A percentile compares a stretch with the other conserved stretches of the same genome.
phyloP scores from a whole-genome alignment of 2,888 invertebrate genomes.

The Anoplius nigerrimus region DNA sequence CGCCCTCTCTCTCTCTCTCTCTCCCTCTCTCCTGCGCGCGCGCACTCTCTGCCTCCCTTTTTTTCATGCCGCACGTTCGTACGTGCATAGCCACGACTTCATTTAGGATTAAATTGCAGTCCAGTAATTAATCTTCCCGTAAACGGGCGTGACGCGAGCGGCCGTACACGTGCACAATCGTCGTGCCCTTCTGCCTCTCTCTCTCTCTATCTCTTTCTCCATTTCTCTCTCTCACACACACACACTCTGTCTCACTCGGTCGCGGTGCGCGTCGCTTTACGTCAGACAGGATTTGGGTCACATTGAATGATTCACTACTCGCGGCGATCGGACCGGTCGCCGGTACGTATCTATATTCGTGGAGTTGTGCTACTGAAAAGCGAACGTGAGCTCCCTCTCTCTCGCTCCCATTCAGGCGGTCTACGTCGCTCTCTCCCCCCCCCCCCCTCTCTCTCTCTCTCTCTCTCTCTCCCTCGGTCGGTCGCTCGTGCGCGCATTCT shows the following conservation, averaged over 20 bases:
- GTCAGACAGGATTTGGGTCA: slow-evolving; percentile 33
- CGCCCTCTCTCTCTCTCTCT: slow-evolving; percentile 2
- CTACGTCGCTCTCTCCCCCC: too few species aligned
- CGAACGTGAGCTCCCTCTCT: too few species aligned
- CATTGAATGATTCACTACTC: slow-evolving; percentile 36
- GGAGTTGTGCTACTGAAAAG: not conserved
- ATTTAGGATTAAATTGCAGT: slow-evolving; percentile 23
- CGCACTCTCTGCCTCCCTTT: too few species aligned
- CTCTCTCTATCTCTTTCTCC: too few species aligned
- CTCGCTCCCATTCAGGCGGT: not conserved
- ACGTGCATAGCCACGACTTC: slow-evolving; percentile 13
- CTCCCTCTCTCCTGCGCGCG: slow-evolving; percentile 1
- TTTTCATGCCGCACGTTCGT: not conserved
- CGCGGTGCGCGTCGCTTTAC: slow-evolving; percentile 21
- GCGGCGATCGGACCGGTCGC: slow-evolving; percentile 17
- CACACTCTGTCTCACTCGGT: too few species aligned
- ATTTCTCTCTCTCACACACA: too few species aligned
- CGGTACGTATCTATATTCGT: slow-evolving; percentile 31
- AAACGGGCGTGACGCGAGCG: too few species aligned
- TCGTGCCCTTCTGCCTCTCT: too few species aligned
- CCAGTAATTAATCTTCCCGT: slow-evolving; percentile 37
- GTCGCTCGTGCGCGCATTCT: too few species aligned
- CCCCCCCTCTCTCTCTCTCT: not conserved
- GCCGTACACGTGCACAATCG: slow-evolving; percentile 15
- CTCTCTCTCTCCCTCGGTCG: too few species aligned